Conservation (phyloP, 2,888 invertebrate species). For the Aproaerema taeniolella region DNA sequence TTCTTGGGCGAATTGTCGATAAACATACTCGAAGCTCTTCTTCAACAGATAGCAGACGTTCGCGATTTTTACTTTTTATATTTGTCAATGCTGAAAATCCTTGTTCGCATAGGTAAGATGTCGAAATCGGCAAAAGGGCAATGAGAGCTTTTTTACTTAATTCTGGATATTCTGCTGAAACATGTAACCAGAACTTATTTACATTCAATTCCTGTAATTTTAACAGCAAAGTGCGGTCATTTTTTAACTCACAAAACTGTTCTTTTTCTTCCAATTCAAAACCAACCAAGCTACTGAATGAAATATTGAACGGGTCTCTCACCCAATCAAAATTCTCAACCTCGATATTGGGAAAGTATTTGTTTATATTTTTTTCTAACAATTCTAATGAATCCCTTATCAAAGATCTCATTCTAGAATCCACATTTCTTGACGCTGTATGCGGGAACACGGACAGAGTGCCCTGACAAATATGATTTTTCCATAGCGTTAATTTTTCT, state of each 20-base stretch:
- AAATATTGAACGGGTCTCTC: not conserved
- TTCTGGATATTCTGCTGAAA: not conserved
- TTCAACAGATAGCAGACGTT: not conserved
- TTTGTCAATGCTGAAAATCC: not conserved
- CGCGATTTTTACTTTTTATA: not conserved
- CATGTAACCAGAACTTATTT: not conserved
- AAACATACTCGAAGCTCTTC: not conserved
- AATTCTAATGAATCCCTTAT: not conserved
- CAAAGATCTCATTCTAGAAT: not conserved
- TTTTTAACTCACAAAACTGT: not conserved
- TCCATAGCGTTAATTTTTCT: not conserved
- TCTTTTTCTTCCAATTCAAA: not conserved
- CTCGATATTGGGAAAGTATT: not conserved
- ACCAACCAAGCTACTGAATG: not conserved
- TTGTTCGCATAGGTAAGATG: not conserved
- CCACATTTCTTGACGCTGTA: not conserved
- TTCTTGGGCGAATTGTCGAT: not conserved
- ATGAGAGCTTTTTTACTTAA: not conserved
- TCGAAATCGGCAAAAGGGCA: not conserved
- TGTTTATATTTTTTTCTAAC: not conserved
- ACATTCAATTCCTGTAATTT: not conserved
- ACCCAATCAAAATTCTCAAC: not conserved
- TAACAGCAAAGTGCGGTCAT: not conserved
- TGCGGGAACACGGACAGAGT: not conserved
- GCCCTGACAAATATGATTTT: not conserved